Conservation (phyloP, 2,113 vertebrate species). For the Trachemys scripta region DNA sequence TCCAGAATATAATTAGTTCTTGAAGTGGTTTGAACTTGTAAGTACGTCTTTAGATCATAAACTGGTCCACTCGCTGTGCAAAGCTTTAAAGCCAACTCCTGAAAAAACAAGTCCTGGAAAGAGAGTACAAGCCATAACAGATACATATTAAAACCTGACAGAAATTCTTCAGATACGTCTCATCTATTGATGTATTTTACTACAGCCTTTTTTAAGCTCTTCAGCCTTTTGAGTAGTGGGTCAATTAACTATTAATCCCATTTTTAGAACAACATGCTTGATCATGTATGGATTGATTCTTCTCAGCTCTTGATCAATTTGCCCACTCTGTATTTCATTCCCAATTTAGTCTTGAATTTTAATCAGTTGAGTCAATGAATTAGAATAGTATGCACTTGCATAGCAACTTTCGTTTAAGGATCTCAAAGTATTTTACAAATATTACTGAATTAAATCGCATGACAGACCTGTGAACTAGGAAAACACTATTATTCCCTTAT, state of each 20-base stretch:
- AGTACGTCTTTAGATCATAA: slow-evolving; percentile 70
- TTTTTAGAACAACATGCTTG: neutral
- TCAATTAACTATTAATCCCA: slow-evolving; percentile 55
- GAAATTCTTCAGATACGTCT: slow-evolving; percentile 48
- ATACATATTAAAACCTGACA: neutral
- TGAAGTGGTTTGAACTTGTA: slow-evolving; percentile 68
- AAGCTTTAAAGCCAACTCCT: slow-evolving; percentile 44
- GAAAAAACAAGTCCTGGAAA: slow-evolving; percentile 48
- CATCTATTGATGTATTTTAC: slow-evolving; percentile 72
- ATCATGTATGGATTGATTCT: neutral
- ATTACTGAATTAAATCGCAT: neutral
- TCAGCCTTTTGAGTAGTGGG: slow-evolving; percentile 1
- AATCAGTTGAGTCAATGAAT: slow-evolving; percentile 13
- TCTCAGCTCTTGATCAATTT: neutral
- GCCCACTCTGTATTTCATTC: slow-evolving; percentile 31
- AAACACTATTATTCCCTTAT: neutral
- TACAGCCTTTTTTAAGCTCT: slow-evolving; percentile 54
- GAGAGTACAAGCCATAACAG: slow-evolving; percentile 31
- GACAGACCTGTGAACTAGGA: neutral
- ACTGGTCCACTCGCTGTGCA: slow-evolving; percentile 18
- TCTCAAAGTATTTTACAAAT: neutral
- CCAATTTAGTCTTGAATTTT: slow-evolving; percentile 52
- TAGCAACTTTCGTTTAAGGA: neutral
- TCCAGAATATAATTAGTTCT: slow-evolving; percentile 69
- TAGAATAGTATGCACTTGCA: slow-evolving; percentile 28